Percentiles rank a stretch among this genome's conserved stretches.
These are phyloP conservation scores for Leucopsar rothschildi DNA, from an alignment of 2,113 vertebrate genomes.

Conservation along the genomic window DNA sequence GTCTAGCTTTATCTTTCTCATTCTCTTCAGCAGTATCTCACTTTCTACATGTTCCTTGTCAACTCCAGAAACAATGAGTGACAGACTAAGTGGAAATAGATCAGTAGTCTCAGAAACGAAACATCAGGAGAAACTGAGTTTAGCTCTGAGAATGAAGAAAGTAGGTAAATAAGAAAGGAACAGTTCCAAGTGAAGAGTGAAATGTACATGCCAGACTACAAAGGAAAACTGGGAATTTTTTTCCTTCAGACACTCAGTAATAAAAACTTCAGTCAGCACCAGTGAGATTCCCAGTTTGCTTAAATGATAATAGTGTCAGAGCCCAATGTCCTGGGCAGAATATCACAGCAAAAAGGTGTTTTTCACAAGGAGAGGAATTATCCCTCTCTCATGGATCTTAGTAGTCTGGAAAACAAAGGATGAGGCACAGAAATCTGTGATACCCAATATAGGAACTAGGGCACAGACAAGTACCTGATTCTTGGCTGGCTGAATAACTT, in stretches of 20 bases:
- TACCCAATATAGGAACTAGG: neutral
- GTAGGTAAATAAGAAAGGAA: neutral
- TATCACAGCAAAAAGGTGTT: neutral
- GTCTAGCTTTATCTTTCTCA: neutral
- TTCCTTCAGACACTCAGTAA: neutral
- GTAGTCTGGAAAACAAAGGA: neutral
- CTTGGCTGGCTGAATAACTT: neutral
- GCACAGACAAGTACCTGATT: neutral
- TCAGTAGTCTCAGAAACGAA: neutral
- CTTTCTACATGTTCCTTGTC: neutral
- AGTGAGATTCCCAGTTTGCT: neutral
- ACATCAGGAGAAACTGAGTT: neutral
- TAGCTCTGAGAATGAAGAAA: neutral
- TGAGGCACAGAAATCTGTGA: neutral
- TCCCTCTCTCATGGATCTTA: neutral
- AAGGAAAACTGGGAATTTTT: neutral
- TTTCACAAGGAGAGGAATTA: neutral
- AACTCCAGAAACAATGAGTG: neutral
- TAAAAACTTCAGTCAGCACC: neutral
- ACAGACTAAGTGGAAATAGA: neutral
- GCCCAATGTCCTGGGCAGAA: neutral
- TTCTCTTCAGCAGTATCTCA: neutral
- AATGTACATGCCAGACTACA: neutral
- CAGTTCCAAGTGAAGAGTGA: neutral
- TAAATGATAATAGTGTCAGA: neutral